Conservation (phyloP, 2,888 invertebrate species). For the Halictus ligatus region DNA sequence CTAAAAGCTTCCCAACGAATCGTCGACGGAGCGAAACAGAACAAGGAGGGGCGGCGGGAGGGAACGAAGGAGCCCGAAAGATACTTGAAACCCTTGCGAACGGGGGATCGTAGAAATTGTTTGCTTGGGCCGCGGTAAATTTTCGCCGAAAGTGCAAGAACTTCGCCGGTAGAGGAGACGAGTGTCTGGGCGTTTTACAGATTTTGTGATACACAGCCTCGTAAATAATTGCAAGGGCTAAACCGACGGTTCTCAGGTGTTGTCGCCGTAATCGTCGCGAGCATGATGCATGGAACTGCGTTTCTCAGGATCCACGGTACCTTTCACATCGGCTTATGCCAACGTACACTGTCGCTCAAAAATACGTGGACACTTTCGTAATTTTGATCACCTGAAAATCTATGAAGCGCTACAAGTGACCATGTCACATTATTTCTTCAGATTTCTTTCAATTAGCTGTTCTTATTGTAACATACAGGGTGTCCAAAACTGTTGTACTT, state of each 20-base stretch:
- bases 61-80: not conserved
- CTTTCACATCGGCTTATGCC: not conserved
- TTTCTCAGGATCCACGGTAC: not conserved
- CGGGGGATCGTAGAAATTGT: constrained; percentile 13
- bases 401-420: not conserved
- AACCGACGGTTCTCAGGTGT: constrained; percentile 5
- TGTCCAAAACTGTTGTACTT: too few species aligned
- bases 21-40: constrained; percentile 46
- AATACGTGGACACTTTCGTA: not conserved
- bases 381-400: not conserved
- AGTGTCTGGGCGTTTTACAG: constrained; percentile 20
- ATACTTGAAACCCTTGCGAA: not conserved
- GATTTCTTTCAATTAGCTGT: not conserved
- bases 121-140: constrained; percentile 34
- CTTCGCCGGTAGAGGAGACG: not conserved
- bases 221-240: constrained; percentile 31
- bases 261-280: constrained; percentile 22
- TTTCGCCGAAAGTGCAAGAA: constrained; percentile 2
- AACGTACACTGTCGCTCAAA: not conserved
- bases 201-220: constrained; percentile 33
- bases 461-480: not conserved
- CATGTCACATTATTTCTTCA: not conserved
- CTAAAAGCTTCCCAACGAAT: constrained; percentile 66
- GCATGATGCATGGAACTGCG: not conserved
- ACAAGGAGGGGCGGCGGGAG: not conserved